Evolutionary conservation across 2,113 vertebrate genomes (phyloP).

Genomic region (Bufo gargarizans): DNA sequence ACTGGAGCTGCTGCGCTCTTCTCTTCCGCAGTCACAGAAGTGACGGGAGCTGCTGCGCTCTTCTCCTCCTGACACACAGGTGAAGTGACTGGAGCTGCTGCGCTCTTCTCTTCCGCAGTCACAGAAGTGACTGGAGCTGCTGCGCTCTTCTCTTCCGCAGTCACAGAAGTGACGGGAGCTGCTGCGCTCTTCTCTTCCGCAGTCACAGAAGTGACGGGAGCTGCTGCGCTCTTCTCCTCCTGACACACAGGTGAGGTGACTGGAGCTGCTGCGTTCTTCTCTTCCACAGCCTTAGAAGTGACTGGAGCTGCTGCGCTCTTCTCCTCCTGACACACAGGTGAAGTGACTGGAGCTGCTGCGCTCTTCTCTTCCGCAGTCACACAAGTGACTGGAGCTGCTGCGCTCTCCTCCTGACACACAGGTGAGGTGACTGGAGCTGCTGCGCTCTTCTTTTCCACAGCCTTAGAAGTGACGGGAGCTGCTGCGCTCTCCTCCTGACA

Average conservation of each 20-base stretch:
- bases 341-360: not conserved
- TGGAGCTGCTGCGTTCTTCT: not conserved
- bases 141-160: not conserved
- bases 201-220: not conserved
- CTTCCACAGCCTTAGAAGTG: not conserved
- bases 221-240: not conserved
- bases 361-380: not conserved
- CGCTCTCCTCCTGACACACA: not conserved
- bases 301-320: not conserved
- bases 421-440: too few relatives aligned
- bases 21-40: not conserved
- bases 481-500: not conserved
- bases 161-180: not conserved
- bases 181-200: not conserved
- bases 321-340: not conserved
- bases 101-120: not conserved
- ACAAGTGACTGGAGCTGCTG: not conserved
- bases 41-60: not conserved
- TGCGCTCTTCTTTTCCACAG: not conserved
- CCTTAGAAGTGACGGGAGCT: not conserved
- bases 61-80: too few relatives aligned
- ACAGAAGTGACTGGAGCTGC: not conserved
- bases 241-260: not conserved
- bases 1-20: not conserved
- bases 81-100: not conserved